Evolutionary conservation across 2,113 vertebrate genomes (phyloP).

Genomic region (Dipodomys spectabilis): DNA sequence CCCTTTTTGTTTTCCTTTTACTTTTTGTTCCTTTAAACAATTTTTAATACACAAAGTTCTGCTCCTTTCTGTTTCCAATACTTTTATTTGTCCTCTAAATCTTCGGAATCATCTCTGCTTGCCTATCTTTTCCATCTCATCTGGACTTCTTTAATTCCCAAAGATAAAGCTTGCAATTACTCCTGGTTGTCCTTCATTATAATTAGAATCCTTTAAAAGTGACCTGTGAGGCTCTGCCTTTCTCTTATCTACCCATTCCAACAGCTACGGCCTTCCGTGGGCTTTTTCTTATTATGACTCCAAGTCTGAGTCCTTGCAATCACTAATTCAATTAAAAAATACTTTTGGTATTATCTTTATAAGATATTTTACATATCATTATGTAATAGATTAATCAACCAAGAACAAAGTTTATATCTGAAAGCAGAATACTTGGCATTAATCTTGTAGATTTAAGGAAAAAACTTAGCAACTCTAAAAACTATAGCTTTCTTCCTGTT

Average conservation of each 20-base stretch:
- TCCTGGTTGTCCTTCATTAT: background rate
- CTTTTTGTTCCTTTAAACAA: too few species aligned
- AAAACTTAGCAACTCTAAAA: background rate
- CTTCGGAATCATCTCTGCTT: background rate
- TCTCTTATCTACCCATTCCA: background rate
- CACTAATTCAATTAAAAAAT: constrained; percentile 16
- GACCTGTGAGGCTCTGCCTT: background rate
- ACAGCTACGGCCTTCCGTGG: background rate
- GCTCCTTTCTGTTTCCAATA: background rate
- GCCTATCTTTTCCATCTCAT: background rate
- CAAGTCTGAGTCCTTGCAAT: background rate
- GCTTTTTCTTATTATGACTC: background rate
- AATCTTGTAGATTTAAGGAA: background rate
- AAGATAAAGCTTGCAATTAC: background rate
- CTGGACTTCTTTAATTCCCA: background rate
- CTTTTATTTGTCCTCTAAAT: background rate
- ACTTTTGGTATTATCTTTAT: background rate
- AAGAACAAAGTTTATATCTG: background rate
- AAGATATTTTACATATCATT: background rate
- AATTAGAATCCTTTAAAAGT: background rate
- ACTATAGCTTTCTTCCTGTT: background rate
- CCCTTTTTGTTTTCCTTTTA: too few species aligned
- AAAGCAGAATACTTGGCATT: background rate
- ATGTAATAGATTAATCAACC: background rate
- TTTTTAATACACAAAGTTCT: background rate